phyloP scores from a whole-genome alignment of 1,140 invertebrate genomes.

The Trichonephila clavata region DNA sequence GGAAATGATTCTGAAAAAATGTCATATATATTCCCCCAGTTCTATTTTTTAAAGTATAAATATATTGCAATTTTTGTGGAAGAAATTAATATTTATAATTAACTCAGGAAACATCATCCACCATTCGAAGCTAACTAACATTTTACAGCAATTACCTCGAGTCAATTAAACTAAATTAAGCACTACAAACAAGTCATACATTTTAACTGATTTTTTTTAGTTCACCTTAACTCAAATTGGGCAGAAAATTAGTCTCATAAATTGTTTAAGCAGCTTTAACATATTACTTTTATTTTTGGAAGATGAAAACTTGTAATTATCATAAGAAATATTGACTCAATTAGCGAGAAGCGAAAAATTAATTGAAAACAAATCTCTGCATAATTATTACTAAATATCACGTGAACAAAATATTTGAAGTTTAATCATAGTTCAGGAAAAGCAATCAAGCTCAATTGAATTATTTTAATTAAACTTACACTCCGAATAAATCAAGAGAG shows the following conservation, averaged over 20 bases:
- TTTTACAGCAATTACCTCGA: not conserved
- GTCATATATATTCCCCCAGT: too few relatives aligned
- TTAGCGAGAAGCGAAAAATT: constrained; percentile 6
- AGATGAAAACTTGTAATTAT: constrained; percentile 16
- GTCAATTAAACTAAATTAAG: not conserved
- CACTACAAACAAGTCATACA: not conserved
- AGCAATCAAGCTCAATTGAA: constrained; percentile 38
- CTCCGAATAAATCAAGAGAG: not conserved
- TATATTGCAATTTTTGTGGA: too few relatives aligned
- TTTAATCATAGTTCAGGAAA: constrained; percentile 21
- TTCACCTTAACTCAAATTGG: not conserved
- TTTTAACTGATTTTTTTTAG: not conserved
- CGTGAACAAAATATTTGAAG: constrained; percentile 7
- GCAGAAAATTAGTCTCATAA: not conserved
- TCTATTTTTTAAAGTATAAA: too few relatives aligned
- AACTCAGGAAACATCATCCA: not conserved
- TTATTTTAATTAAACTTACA: constrained; percentile 24
- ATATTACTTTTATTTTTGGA: not conserved
- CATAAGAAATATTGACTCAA: constrained; percentile 38
- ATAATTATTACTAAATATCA: constrained; percentile 28
- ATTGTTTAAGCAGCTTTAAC: constrained; percentile 13
- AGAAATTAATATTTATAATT: not conserved
- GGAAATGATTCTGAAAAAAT: too few relatives aligned
- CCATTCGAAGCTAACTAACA: not conserved
- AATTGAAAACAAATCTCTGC: constrained; percentile 38